Conservation (phyloP, 2,888 invertebrate genomes). For the Suillia variegata region DNA sequence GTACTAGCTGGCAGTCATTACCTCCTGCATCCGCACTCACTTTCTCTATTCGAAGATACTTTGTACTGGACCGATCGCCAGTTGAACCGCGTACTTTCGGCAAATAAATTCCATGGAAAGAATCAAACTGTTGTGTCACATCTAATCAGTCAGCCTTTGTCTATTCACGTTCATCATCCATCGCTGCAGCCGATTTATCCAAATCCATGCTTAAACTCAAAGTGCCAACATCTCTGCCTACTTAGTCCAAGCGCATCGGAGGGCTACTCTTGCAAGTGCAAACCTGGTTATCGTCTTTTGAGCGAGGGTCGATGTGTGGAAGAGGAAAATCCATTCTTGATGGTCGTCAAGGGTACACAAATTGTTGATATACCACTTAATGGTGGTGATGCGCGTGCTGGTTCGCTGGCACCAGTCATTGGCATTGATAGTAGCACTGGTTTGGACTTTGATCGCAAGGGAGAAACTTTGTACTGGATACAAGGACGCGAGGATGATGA, state of each 20-base stretch:
- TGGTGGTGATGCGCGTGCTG: slow-evolving; percentile 76
- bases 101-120: slow-evolving; percentile 88
- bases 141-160: slow-evolving; percentile 91
- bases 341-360: slow-evolving; percentile 88
- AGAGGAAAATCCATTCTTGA: slow-evolving; percentile 86
- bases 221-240: slow-evolving; percentile 90
- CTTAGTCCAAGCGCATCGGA: slow-evolving; percentile 74
- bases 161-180: slow-evolving; percentile 94
- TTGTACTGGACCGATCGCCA: slow-evolving; percentile 97
- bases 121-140: slow-evolving; percentile 95
- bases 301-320: slow-evolving; percentile 76
- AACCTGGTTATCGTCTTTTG: slow-evolving; percentile 78
- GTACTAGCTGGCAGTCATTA: slow-evolving; percentile 89
- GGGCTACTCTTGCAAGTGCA: slow-evolving; percentile 89
- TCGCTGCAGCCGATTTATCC: slow-evolving; percentile 83
- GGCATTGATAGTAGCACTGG: slow-evolving; percentile 87
- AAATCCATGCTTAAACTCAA: slow-evolving; percentile 76
- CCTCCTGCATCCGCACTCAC: slow-evolving; percentile 90
- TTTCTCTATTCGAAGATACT: slow-evolving; percentile 94
- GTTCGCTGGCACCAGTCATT: slow-evolving; percentile 84
- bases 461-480: slow-evolving; percentile 85
- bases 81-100: slow-evolving; percentile 85
- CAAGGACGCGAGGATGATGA: slow-evolving; percentile 78
- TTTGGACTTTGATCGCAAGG: slow-evolving; percentile 89
- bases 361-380: slow-evolving; percentile 83